Evolutionary conservation across 2,888 invertebrate genomes (phyloP).

Genomic region (Xylophagus ater): DNA sequence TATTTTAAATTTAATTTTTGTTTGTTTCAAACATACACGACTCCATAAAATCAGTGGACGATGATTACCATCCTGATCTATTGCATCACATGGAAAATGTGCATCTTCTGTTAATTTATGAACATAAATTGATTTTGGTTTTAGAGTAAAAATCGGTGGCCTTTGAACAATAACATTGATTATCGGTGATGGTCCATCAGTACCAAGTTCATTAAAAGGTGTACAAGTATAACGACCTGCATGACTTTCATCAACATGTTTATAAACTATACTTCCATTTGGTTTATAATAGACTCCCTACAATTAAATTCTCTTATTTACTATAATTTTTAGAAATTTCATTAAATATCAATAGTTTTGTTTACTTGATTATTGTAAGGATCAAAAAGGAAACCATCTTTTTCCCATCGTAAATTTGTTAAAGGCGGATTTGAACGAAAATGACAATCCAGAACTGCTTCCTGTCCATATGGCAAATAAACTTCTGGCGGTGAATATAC

Average conservation of each 20-base stretch:
- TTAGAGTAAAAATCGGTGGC: slow-evolving; percentile 70
- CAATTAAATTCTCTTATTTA: neutral
- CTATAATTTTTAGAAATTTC: neutral
- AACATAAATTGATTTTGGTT: slow-evolving; percentile 75
- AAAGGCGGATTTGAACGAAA: slow-evolving; percentile 86
- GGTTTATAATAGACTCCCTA: slow-evolving; percentile 68
- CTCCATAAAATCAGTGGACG: slow-evolving; percentile 57
- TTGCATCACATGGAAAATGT: slow-evolving; percentile 71
- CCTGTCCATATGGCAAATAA: slow-evolving; percentile 70
- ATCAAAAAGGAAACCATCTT: slow-evolving; percentile 82
- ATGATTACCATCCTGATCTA: slow-evolving; percentile 54
- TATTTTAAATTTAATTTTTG: neutral
- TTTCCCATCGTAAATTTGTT: slow-evolving; percentile 83
- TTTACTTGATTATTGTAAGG: slow-evolving; percentile 67
- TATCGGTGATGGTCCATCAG: slow-evolving; percentile 69
- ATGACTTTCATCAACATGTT: slow-evolving; percentile 73
- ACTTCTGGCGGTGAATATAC: slow-evolving; percentile 77
- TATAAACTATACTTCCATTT: slow-evolving; percentile 75
- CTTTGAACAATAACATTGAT: slow-evolving; percentile 77
- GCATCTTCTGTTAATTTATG: slow-evolving; percentile 68
- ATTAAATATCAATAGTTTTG: neutral
- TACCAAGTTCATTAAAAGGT: slow-evolving; percentile 80
- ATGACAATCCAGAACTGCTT: slow-evolving; percentile 79
- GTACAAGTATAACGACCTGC: slow-evolving; percentile 85
- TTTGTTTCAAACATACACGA: slow-evolving; percentile 41